Base-by-base conservation (phyloP, 2,113 vertebrate genomes). In the Eptesicus fuscus region DNA sequence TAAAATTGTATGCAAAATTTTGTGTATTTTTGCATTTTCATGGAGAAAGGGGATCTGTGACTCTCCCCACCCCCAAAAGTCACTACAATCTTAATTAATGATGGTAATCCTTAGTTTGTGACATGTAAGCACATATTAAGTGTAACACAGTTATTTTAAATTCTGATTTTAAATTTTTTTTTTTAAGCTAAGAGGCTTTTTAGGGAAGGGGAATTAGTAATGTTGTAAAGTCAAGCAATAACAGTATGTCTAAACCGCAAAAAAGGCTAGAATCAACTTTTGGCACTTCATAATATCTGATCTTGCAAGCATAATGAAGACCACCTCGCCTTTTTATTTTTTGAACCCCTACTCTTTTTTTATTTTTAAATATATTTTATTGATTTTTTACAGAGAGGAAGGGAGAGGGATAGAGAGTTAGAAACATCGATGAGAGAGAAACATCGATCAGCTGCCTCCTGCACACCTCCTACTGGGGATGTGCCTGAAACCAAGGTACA, bases 261-360 rank as follows among this genome's bases (percentile, higher is more conserved):
- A 94, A 94, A 91, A 65, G 35, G 32, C 74, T 88, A 84, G n/a
- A 95, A 37, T 88, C 28, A 74, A 74, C 63, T 78, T 92, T 44
- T 51, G 2, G 20, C 76, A 47, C 20, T 91, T 59, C 74, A 20
- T 8, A 91, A 12, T 65, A 92, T 6, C 16, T 79, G 13, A 25
- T 82, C 28, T 96, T 53, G 59, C 3, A 47, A 67, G 87, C 20
- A 37, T 70, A 71, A 80, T 83, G 28, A 78, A 83, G 73, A 88
- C 44, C 23, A 44, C 47, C 3, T 67, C 14, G 67, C 20, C 37
- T 76, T 94, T 77, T 85, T 91, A 53, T 91, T 88, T 84, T 53
- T 82, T 82, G 73, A 86, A n/a, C 56, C 83, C 71, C 35, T n/a
- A 23, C 44, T 83, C 47, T 93, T 92, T n/a, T n/a, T n/a, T n/a